Evolutionary conservation across 1,140 invertebrate genomes (phyloP), one percentile per base, ranked within the genome.

Genomic region (Lordiphosa stackelbergi): DNA sequence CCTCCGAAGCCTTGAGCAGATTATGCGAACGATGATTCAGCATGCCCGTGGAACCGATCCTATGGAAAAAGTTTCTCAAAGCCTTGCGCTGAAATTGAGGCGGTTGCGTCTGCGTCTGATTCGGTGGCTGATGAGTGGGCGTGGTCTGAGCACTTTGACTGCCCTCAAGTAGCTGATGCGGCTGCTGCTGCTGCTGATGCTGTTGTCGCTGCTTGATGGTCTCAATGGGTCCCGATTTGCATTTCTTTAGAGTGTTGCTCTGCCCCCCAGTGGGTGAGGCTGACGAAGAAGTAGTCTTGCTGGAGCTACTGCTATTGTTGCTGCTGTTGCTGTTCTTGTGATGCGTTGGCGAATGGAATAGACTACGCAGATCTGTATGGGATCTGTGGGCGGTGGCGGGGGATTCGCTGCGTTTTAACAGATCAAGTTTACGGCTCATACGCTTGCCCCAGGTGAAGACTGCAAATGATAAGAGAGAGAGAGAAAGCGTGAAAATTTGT

Each of bases 401-500:
- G 16, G 77, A 77, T 19, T 93, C 92, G 24, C 90, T 89, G 69
- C 92, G 91, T 59, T 93, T 91, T 59, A 95, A 89, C 65, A 93
- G 91, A 73, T 95, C 94, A 73, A 95, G 89, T 84, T 94, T 94
- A 69, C 92, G 92, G 56, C 93, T 93, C 92, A 95, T 93, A 48
- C 91, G 90, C 52, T 93, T 91, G 72, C 94, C 93, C 94, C 94
- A 95, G 58, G 94, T 93, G 60, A 94, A 90, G 69, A 93, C 93
- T 93, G 90, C 48, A 90, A 89, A 9, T 37, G 37, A 54, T 57
- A 63, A 56, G 52, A 71, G 28, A 22, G 22, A 53, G 10, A 37
- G 34, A 19, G 22, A 53, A n/a, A 53, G 19, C 61, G 10, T 34
- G 34, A 5, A 16, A 40, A 13, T 3, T 36, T 31, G 6, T 31